A percentile compares a stretch with the other conserved stretches of the same genome.
Evolutionary conservation across 1,140 invertebrate species (phyloP).

Genomic region (Papilio dardanus): DNA sequence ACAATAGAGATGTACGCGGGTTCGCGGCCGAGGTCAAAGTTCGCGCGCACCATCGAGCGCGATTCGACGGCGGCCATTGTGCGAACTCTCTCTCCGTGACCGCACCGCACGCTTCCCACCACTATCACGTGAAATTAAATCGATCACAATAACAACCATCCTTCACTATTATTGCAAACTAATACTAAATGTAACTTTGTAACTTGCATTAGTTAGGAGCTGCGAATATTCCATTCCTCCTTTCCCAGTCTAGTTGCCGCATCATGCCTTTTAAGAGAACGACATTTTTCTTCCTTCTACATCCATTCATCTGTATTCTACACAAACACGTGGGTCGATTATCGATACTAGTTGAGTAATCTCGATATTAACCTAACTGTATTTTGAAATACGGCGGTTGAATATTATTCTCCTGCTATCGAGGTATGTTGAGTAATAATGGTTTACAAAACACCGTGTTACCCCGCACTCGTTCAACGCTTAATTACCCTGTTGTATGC

Average conservation of each 20-base stretch:
- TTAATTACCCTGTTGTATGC: slow-evolving; percentile 58
- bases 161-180: background rate
- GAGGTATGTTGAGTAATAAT: slow-evolving; percentile 51
- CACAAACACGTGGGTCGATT: too few relatives aligned
- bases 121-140: slow-evolving; percentile 40
- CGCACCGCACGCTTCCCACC: slow-evolving; percentile 40
- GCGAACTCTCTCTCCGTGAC: slow-evolving; percentile 49
- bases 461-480: slow-evolving; percentile 21
- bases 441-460: slow-evolving; percentile 52
- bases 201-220: too few relatives aligned
- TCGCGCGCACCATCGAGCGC: slow-evolving; percentile 48
- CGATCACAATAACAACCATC: slow-evolving; percentile 42
- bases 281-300: too few relatives aligned
- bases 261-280: too few relatives aligned
- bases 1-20: slow-evolving; percentile 29
- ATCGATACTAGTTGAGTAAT: background rate
- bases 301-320: too few relatives aligned
- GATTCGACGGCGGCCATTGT: slow-evolving; percentile 49
- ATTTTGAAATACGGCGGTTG: background rate
- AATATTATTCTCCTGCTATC: slow-evolving; percentile 46
- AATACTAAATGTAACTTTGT: background rate
- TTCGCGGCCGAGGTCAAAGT: slow-evolving; percentile 52
- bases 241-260: too few relatives aligned
- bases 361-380: background rate
- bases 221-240: too few relatives aligned